Conservation (phyloP, 1,140 invertebrate species). For the Lepidurus apus region DNA sequence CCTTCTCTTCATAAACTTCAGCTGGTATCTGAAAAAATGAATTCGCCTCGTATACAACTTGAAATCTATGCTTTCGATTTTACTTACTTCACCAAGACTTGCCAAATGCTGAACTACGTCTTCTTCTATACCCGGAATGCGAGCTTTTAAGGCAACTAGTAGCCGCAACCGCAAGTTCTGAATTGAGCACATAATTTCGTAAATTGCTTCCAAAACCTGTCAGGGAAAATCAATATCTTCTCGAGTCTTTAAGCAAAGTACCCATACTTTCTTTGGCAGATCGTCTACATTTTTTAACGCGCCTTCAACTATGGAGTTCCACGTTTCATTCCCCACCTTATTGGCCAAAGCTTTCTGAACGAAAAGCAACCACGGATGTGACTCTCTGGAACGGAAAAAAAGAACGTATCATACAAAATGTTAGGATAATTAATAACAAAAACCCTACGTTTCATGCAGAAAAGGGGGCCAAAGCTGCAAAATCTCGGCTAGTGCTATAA, state of each 20-base stretch:
- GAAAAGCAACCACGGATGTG: neutral
- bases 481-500: neutral
- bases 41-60: neutral
- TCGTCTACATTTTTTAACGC: neutral
- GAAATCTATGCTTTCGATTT: neutral
- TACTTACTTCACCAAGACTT: neutral
- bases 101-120: neutral
- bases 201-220: neutral
- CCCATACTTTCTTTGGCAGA: neutral
- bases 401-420: neutral
- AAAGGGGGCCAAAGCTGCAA: neutral
- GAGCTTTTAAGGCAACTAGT: neutral
- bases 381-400: neutral
- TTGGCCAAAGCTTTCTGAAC: neutral
- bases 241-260: neutral
- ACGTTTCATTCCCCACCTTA: neutral
- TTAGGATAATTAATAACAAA: neutral
- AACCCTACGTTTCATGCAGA: neutral
- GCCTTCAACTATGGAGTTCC: neutral
- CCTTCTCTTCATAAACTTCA: slow-evolving; percentile 26
- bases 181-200: neutral
- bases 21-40: neutral
- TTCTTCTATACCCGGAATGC: neutral
- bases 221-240: neutral
- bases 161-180: neutral